Conservation (phyloP, 2,888 invertebrate species). For the Eledona agricola region DNA sequence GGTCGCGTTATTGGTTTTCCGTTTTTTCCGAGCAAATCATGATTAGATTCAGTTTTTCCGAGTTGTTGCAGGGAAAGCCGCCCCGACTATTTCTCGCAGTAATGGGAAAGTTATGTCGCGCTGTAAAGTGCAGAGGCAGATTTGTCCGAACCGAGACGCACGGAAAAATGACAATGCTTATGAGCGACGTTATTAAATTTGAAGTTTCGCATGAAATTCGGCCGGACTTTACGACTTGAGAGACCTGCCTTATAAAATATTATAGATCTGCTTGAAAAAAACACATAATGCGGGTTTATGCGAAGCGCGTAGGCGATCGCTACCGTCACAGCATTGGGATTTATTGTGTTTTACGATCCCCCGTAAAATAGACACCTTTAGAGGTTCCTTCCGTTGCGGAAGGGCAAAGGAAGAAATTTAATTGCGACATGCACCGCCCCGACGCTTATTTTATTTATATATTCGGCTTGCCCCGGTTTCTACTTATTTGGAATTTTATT, state of each 20-base stretch:
- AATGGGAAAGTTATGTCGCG: slow-evolving; percentile 14
- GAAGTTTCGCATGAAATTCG: slow-evolving; percentile 18
- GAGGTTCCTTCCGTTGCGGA: slow-evolving; percentile 14
- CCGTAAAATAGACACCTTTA: slow-evolving; percentile 25
- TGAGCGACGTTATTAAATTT: slow-evolving; percentile 25
- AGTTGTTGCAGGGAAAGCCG: no score
- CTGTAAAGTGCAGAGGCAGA: slow-evolving; percentile 13
- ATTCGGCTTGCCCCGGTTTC: slow-evolving; percentile 1
- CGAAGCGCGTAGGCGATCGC: slow-evolving; percentile 23
- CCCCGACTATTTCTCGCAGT: no score
- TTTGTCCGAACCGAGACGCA: slow-evolving; percentile 3
- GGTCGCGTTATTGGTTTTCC: no score
- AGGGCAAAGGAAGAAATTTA: slow-evolving; percentile 1
- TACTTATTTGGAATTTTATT: slow-evolving; percentile 45
- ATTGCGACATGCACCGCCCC: slow-evolving; percentile 4
- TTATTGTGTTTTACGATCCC: slow-evolving; percentile 23
- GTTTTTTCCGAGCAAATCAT: no score
- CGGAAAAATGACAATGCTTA: slow-evolving; percentile 8
- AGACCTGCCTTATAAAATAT: slow-evolving; percentile 24
- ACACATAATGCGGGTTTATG: slow-evolving; percentile 32
- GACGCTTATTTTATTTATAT: background rate
- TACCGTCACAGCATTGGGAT: slow-evolving; percentile 18
- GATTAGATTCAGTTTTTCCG: no score
- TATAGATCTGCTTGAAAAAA: slow-evolving; percentile 27
- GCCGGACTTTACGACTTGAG: slow-evolving; percentile 27